Conservation (phyloP, 2,888 invertebrate species). For the Endotricha flammealis region DNA sequence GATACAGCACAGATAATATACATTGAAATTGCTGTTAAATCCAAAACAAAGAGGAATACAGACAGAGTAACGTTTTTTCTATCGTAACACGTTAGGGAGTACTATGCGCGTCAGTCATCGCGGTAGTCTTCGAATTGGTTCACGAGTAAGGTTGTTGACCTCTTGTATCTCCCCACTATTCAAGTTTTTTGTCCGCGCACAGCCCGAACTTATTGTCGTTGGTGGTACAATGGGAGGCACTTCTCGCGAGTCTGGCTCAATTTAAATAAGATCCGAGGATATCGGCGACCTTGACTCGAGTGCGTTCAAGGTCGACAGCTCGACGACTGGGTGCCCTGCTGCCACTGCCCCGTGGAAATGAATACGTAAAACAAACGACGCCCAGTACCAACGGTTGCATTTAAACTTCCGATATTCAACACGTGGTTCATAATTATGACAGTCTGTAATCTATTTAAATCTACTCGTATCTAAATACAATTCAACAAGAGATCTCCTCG, state of each 20-base stretch:
- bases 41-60: no score
- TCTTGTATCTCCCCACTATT: conserved; percentile 43
- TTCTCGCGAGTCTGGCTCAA: conserved; percentile 36
- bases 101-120: conserved; percentile 22
- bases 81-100: background rate
- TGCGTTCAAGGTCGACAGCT: conserved; percentile 53
- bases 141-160: conserved; percentile 61
- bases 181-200: conserved; percentile 47
- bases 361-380: conserved; percentile 26
- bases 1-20: no score
- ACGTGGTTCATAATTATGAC: no score
- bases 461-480: no score
- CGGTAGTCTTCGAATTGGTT: conserved; percentile 59
- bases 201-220: conserved; percentile 59
- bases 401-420: conserved; percentile 22
- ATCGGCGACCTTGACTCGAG: conserved; percentile 59
- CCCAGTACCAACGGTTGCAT: conserved; percentile 23
- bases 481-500: no score
- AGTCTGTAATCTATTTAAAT: no score
- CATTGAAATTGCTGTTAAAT: no score
- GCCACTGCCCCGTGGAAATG: conserved; percentile 14
- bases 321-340: conserved; percentile 26
- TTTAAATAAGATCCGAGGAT: conserved; percentile 38
- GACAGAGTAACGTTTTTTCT: conserved; percentile 11
- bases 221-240: conserved; percentile 54